Percentiles rank a stretch among this genome's conserved stretches.
These are phyloP conservation scores for Brachionus rubens DNA, from an alignment of 1,140 invertebrate species.

Conservation along the genomic window DNA sequence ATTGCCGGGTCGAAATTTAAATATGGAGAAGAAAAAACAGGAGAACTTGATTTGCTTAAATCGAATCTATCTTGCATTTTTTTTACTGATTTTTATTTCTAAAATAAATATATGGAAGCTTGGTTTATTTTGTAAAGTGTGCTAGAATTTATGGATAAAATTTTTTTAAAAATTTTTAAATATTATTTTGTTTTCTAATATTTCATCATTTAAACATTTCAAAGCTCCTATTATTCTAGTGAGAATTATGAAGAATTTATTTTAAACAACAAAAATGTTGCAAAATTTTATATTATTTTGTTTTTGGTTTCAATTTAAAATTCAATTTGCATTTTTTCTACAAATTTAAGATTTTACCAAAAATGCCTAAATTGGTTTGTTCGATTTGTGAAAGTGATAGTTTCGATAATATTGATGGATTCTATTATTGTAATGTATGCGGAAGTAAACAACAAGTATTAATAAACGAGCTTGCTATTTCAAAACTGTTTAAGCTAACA, in stretches of 20 bases:
- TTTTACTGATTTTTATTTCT: neutral
- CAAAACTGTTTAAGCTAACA: neutral
- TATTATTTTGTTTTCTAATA: conserved; percentile 16
- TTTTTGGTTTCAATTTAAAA: neutral
- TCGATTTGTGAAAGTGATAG: conserved; percentile 32
- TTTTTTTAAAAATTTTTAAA: neutral
- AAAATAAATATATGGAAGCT: neutral
- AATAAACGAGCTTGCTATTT: neutral
- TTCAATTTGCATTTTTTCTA: no score
- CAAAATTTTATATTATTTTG: conserved; percentile 18
- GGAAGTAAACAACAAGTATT: conserved; percentile 8
- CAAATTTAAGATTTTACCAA: no score
- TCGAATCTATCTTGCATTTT: conserved; percentile 45
- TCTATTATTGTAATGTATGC: conserved; percentile 34
- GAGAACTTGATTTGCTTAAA: neutral
- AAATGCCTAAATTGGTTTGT: conserved; percentile 43
- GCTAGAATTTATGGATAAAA: neutral
- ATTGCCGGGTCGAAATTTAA: conserved; percentile 38
- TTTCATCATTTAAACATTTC: conserved; percentile 38
- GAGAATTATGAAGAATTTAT: no score
- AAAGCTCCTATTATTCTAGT: no score
- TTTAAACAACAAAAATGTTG: no score
- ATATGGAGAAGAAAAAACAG: conserved; percentile 39
- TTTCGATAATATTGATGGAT: conserved; percentile 42
- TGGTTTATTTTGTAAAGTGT: neutral